Conservation (phyloP, 2,888 invertebrate species). For the Allolobophora icterica region DNA sequence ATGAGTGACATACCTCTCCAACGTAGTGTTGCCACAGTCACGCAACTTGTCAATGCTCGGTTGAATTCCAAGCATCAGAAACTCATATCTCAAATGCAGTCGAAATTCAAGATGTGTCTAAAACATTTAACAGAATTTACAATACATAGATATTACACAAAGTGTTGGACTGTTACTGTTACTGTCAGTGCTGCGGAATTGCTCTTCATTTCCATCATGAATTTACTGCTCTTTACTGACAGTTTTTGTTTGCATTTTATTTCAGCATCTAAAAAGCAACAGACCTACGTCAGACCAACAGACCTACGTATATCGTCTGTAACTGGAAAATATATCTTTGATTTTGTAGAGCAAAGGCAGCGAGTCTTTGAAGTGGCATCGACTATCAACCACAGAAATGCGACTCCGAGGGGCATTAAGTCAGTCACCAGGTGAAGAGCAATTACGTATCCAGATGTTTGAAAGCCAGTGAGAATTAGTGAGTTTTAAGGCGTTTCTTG, state of each 20-base stretch:
- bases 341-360: background rate
- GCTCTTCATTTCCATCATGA: background rate
- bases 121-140: constrained; percentile 62
- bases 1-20: constrained; percentile 72
- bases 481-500: too few species aligned
- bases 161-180: background rate
- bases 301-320: background rate
- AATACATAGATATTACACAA: too few species aligned
- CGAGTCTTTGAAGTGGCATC: too few species aligned
- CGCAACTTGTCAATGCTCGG: constrained; percentile 92
- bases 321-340: background rate
- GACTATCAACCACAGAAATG: too few species aligned
- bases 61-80: constrained; percentile 94
- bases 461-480: too few species aligned
- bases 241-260: background rate
- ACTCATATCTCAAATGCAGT: constrained; percentile 90
- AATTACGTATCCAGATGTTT: too few species aligned
- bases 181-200: background rate
- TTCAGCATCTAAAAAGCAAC: background rate
- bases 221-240: background rate
- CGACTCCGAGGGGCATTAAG: too few species aligned
- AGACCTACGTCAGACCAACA: background rate
- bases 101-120: constrained; percentile 83
- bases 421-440: too few species aligned
- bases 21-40: constrained; percentile 88